phyloP scores from a whole-genome alignment of 2,797 vertebrate species.

The Harpagifer antarcticus region DNA sequence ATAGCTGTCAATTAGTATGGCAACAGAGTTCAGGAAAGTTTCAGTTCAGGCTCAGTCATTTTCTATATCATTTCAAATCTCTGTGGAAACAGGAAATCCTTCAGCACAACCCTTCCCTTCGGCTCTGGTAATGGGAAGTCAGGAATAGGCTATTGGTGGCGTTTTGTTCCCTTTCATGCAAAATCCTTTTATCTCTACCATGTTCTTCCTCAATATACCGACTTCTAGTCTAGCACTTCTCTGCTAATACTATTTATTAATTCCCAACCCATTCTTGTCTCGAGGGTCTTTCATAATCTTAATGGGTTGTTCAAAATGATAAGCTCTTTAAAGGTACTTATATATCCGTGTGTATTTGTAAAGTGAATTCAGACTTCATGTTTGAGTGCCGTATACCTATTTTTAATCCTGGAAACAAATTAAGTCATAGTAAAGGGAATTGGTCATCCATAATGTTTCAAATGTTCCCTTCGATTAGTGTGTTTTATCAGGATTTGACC shows the following conservation, averaged over 20 bases:
- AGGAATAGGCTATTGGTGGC: constrained; percentile 33
- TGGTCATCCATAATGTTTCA: neutral
- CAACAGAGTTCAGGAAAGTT: constrained; percentile 25
- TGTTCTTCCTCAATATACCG: constrained; percentile 12
- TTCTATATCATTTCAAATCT: constrained; percentile 51
- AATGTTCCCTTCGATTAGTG: neutral
- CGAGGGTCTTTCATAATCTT: neutral
- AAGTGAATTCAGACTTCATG: neutral
- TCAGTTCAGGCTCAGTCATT: constrained; percentile 47
- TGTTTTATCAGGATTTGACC: neutral
- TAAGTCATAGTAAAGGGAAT: neutral
- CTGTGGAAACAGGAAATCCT: constrained; percentile 76
- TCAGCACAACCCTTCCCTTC: constrained; percentile 62
- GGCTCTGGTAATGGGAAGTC: constrained; percentile 56
- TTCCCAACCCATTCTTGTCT: neutral
- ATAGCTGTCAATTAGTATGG: neutral
- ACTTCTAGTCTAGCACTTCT: neutral
- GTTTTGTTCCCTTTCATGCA: constrained; percentile 20
- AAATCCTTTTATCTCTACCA: neutral
- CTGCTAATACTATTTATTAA: neutral
- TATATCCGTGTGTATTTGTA: neutral
- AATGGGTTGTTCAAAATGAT: neutral
- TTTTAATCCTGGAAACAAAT: neutral
- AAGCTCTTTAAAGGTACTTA: neutral
- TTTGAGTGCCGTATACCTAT: constrained; percentile 1